Percentiles rank a stretch among this genome's conserved stretches.
phyloP scores from a whole-genome alignment of 1,140 invertebrate genomes.

The Papilio machaon region DNA sequence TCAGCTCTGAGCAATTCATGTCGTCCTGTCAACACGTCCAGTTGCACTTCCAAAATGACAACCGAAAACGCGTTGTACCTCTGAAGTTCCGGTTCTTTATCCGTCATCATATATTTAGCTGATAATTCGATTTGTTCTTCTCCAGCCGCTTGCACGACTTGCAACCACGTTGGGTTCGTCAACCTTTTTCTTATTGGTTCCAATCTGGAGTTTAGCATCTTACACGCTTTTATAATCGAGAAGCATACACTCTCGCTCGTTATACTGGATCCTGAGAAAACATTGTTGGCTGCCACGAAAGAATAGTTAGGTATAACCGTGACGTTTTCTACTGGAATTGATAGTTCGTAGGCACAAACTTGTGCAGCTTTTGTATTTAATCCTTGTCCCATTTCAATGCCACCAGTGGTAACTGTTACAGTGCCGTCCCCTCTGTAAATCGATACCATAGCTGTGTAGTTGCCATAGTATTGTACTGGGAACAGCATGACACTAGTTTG shows the following conservation, averaged over 20 bases:
- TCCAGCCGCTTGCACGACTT: conserved; percentile 84
- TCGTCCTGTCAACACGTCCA: conserved; percentile 88
- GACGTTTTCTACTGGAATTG: conserved; percentile 87
- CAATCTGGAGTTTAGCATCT: conserved; percentile 84
- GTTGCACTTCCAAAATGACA: conserved; percentile 85
- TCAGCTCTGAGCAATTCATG: conserved; percentile 86
- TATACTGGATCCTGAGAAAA: conserved; percentile 87
- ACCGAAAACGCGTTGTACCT: conserved; percentile 84
- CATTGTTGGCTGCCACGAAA: conserved; percentile 85
- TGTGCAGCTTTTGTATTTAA: conserved; percentile 87
- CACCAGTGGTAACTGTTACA: conserved; percentile 88
- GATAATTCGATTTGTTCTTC: conserved; percentile 84
- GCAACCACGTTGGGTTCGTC: conserved; percentile 85
- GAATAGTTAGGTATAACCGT: conserved; percentile 86
- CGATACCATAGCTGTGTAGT: conserved; percentile 85
- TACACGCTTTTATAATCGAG: conserved; percentile 86
- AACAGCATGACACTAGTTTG: conserved; percentile 86
- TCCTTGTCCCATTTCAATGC: conserved; percentile 93
- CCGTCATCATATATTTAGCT: conserved; percentile 82
- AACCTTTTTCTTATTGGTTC: conserved; percentile 84
- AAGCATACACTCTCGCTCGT: conserved; percentile 87
- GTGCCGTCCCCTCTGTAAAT: conserved; percentile 90
- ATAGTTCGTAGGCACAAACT: conserved; percentile 88
- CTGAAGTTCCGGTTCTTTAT: conserved; percentile 72
- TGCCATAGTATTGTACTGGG: conserved; percentile 82